Evolutionary conservation across 2,888 invertebrate genomes (phyloP), one percentile per base, ranked within the genome.

Genomic region (Leptarthrus brevirostris): DNA sequence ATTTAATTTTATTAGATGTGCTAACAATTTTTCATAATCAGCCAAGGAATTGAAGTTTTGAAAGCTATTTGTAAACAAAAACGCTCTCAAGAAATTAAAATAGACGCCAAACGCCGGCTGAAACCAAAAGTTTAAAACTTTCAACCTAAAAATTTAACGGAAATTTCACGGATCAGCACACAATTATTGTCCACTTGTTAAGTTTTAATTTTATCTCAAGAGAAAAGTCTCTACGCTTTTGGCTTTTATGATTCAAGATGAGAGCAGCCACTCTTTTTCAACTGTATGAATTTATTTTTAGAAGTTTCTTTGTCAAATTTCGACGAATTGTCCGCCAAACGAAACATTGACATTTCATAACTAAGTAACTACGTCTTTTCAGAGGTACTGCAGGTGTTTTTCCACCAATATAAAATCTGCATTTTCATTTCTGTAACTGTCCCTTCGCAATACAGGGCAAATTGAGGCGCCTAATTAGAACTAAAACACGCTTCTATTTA

Each of bases 401-500:
- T n/a, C n/a, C 30, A 30, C 8, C 30, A 30, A 5, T 30, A 8
- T 8, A 30, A 30, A 30, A 30, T 30, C 30, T 30, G 4, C 8
- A n/a, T n/a, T 8, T 8, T 30, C 30, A 30, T 30, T 3, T 8
- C 30, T 30, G 30, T 30, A 5, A 30, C 30, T 8, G 8, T 3
- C 30, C 30, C 30, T 30, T 30, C 30, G 8, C 30, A 30, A 30
- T 8, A 30, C 30, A 30, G 30, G 30, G 8, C 30, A 3, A 8
- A 30, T 30, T 30, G 44, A 47, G 64, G 47, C 26, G 44, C 64
- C 64, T 64, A 64, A 64, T 64, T 64, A 47, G 10, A 47, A 64
- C 22, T 64, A 64, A 40, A 64, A 64, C 44, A 64, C 24, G 36
- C 16, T 26, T 64, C 64, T 64, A 64, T 64, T 64, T 64, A 64